Evolutionary conservation across 2,797 vertebrate species (phyloP).

Genomic region (Vespertilio murinus): DNA sequence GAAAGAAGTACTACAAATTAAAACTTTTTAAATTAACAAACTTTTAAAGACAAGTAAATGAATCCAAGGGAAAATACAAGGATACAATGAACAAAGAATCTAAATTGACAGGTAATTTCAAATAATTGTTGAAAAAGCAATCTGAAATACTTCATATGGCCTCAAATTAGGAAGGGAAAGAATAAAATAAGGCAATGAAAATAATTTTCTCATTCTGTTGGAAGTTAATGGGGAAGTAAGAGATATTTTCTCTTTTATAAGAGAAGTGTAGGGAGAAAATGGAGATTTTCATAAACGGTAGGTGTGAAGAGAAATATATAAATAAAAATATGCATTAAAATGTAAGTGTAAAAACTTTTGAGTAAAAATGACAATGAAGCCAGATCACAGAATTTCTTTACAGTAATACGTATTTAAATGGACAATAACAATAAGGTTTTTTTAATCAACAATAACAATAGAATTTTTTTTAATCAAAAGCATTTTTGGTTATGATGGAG

Average conservation of each 20-base stretch:
- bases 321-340: background rate
- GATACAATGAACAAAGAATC: background rate
- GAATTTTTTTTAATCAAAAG: background rate
- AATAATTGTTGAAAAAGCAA: background rate
- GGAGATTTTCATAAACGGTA: background rate
- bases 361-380: background rate
- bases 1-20: background rate
- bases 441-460: background rate
- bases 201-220: background rate
- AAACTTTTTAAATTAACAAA: background rate
- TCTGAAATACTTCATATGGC: background rate
- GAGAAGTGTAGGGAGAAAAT: background rate
- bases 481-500: background rate
- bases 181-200: background rate
- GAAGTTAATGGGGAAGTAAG: background rate
- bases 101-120: background rate
- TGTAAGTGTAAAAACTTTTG: background rate
- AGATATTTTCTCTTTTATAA: background rate
- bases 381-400: slow-evolving; percentile 8
- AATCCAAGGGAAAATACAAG: background rate
- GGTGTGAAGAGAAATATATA: background rate
- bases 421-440: background rate
- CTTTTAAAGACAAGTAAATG: background rate
- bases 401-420: background rate
- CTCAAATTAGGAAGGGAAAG: background rate